phyloP scores from a whole-genome alignment of 2,888 invertebrate species.

The Eustalomyia histrio region DNA sequence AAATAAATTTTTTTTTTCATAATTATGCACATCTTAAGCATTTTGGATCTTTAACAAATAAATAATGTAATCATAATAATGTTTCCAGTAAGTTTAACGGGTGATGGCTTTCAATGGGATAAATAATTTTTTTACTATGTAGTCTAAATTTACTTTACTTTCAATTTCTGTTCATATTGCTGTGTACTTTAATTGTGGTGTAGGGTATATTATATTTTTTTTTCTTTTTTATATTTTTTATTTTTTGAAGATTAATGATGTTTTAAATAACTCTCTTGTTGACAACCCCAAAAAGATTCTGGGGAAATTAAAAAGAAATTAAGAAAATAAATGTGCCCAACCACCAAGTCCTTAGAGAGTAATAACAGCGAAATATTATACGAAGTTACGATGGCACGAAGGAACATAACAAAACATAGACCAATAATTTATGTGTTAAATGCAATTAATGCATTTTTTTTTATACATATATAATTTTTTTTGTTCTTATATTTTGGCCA shows the following conservation, averaged over 20 bases:
- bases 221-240: no score
- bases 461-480: neutral
- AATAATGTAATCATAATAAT: no score
- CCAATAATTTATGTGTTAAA: slow-evolving; percentile 64
- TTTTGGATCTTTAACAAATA: no score
- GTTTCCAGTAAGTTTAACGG: no score
- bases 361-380: slow-evolving; percentile 47
- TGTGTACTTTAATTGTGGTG: neutral
- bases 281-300: slow-evolving; percentile 53
- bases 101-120: no score
- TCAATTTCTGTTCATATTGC: no score
- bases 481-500: slow-evolving; percentile 33
- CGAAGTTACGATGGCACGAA: slow-evolving; percentile 8
- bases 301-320: slow-evolving; percentile 64
- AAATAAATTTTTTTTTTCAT: no score
- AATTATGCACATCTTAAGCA: no score
- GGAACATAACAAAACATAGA: slow-evolving; percentile 48
- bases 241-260: slow-evolving; percentile 59
- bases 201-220: neutral
- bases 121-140: no score
- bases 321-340: slow-evolving; percentile 60
- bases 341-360: slow-evolving; percentile 46
- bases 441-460: slow-evolving; percentile 61
- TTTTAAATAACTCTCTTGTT: slow-evolving; percentile 63
- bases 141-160: no score